Conservation (phyloP, 2,797 vertebrate genomes). For the Falco peregrinus region DNA sequence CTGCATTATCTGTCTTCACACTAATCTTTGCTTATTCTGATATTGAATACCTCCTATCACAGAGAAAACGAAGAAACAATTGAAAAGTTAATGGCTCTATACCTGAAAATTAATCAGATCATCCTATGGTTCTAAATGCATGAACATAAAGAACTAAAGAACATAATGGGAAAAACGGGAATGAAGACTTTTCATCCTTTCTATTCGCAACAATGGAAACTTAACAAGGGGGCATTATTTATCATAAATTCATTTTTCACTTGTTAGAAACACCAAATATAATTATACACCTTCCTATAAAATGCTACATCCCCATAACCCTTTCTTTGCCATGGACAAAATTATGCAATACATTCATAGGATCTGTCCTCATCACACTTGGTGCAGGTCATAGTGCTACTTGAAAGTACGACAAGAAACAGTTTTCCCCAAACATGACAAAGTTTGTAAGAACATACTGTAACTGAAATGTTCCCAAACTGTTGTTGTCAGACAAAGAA, state of each 20-base stretch:
- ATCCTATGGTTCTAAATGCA: background rate
- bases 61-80: background rate
- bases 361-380: background rate
- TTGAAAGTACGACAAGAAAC: background rate
- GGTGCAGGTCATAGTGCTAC: background rate
- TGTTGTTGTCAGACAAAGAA: background rate
- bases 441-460: background rate
- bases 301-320: background rate
- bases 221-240: background rate
- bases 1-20: background rate
- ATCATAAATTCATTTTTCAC: background rate
- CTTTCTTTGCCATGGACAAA: background rate
- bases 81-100: background rate
- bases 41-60: background rate
- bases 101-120: conserved; percentile 27
- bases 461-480: background rate
- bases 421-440: background rate
- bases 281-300: background rate
- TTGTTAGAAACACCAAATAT: background rate
- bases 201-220: background rate
- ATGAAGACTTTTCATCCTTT: background rate
- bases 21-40: conserved; percentile 32
- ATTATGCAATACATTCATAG: background rate
- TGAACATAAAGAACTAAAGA: background rate
- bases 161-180: background rate